Evolutionary conservation across 1,140 invertebrate genomes (phyloP), one percentile per base, ranked within the genome.

Genomic region (Brachionus plicatilis): DNA sequence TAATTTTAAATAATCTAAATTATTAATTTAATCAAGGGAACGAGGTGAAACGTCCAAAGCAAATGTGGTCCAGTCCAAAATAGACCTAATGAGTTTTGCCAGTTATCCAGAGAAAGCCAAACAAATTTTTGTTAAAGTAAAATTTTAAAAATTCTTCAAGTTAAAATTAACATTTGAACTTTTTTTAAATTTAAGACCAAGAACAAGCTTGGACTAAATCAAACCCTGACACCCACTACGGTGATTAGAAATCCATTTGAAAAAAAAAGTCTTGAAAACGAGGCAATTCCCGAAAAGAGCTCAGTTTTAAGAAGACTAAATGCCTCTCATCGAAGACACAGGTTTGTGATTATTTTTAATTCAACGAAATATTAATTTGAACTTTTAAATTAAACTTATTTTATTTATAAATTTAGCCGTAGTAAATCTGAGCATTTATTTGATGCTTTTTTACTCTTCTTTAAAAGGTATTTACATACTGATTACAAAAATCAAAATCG

Each of bases 121-220:
- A 29, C 79, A 82, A 82, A 82, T 82, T 20, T 82, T 82, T 65
- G 79, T 82, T 4, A 82, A 82, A 37, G 65, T 68, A 82, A 43
- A 47, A 20, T 72, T 72, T 45, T 29, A 7, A 0, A 0, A 6
- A 0, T 6, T 7, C 0, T 37, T 37, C 0, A 1, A 37, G 7
- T 14, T 53, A 2, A 6, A 17, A 6, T 66, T 0, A 17, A 27
- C 7, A 66, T 11, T 66, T 27, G 5, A 66, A 20, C 9, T 75
- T 24, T 47, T 75, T 6, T 6, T 3, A 37, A 50, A 41, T 43
- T 50, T 14, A 27, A 76, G 72, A 76, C 72, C 12, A 76, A 50
- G 6, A 76, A 76, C 72, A 76, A 76, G 27, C 43, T 76, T 50
- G 47, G 47, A 12, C 7, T 50, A 24, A 76, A 76, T 50, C 72